These are phyloP conservation scores for Agrotis segetum DNA, from an alignment of 2,888 invertebrate genomes.

Conservation along the genomic window DNA sequence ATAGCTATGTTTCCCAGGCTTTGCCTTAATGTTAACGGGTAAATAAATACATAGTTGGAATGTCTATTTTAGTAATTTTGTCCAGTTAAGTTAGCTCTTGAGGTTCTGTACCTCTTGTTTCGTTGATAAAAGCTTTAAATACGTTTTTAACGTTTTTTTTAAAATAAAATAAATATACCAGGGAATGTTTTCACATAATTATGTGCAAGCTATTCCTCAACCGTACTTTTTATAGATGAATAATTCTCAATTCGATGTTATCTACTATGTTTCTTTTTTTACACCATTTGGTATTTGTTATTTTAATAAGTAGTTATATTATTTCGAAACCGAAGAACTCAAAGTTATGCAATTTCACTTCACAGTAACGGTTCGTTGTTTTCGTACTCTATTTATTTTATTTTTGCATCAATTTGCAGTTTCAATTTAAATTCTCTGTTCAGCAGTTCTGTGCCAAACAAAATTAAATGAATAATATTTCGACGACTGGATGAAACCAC, in stretches of 20 bases:
- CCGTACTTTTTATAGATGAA: too few relatives aligned
- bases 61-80: constrained; percentile 1
- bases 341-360: not conserved
- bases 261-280: too few relatives aligned
- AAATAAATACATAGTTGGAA: constrained; percentile 13
- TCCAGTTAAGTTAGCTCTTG: not conserved
- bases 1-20: constrained; percentile 39
- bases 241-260: too few relatives aligned
- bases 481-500: constrained; percentile 36
- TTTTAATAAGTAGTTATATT: not conserved
- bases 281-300: too few relatives aligned
- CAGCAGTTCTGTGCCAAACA: constrained; percentile 7
- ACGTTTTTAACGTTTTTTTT: too few relatives aligned
- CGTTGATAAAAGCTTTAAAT: not conserved
- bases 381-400: not conserved
- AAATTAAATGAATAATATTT: constrained; percentile 34
- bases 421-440: not conserved
- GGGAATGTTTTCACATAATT: too few relatives aligned
- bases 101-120: not conserved
- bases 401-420: not conserved
- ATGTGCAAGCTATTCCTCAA: too few relatives aligned
- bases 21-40: constrained; percentile 29
- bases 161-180: too few relatives aligned
- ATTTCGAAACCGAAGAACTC: not conserved
- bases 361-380: not conserved